Evolutionary conservation across 2,888 invertebrate genomes (phyloP), one percentile per base, ranked within the genome.

Genomic region (Litoditis marina): DNA sequence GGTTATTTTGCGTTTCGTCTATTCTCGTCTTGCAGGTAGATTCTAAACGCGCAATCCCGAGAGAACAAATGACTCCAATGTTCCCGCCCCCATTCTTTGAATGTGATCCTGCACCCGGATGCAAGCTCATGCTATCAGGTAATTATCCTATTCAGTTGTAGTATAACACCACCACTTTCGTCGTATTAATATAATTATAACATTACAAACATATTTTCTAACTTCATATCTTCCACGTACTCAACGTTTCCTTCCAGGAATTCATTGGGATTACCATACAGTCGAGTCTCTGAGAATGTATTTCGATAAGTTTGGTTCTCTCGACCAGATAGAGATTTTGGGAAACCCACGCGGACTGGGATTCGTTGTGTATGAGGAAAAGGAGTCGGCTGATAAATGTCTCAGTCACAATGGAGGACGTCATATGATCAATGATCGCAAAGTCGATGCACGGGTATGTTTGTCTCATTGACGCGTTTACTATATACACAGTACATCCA

Each of bases 1-100:
- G n/a, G n/a, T n/a, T n/a, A n/a, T n/a, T n/a, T n/a, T n/a, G n/a
- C 32, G 8, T 27, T 25, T 39, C 19, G 7, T 13, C 11, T 30
- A 31, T 19, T n/a, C 19, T 32, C 16, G 34, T 1, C 39, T 47
- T 59, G 32, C 19, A 74, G 71, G 80, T 81, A 8, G 81, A 81
- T 57, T 79, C 81, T 13, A 81, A 81, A 51, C 71, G 81, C 47
- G 82, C 82, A 1, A 82, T 82, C 61, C 81, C 82, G n/a, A 71
- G 81, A 27, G 82, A 82, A 54, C 81, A 82, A 57, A 82, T 82
- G 82, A 68, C 77, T 34, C 74, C 78, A 1, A 68, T 79, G 65
- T 71, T 78, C 44, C 73, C 74, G 27, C 78, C 81, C 36, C 75
- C 78, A 46, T 78, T 81, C 60, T 74, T 81, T 50, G 78, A 81